phyloP scores from a whole-genome alignment of 2,113 vertebrate species.

The Myanophis thanlyinensis region DNA sequence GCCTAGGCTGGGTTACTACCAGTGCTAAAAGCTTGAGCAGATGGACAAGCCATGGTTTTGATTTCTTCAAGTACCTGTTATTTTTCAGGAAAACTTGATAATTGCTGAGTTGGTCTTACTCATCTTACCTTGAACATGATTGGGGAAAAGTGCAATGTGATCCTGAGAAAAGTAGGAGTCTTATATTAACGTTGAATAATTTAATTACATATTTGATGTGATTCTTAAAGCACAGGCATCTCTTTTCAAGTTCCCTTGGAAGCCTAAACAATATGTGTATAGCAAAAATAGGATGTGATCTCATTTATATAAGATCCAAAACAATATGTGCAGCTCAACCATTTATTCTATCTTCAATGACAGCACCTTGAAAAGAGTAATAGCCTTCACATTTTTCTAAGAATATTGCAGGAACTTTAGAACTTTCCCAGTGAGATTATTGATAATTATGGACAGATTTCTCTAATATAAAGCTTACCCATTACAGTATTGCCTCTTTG shows the following conservation, averaged over 20 bases:
- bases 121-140: background rate
- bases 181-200: too few species aligned
- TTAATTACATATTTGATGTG: too few species aligned
- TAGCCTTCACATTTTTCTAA: background rate
- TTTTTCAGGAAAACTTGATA: background rate
- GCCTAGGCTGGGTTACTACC: background rate
- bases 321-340: background rate
- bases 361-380: background rate
- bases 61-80: background rate
- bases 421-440: background rate
- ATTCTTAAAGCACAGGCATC: too few species aligned
- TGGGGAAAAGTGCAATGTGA: background rate
- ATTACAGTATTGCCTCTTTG: background rate
- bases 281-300: background rate
- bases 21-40: background rate
- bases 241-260: too few species aligned
- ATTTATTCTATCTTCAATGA: background rate
- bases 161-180: background rate
- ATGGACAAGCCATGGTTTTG: background rate
- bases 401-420: background rate
- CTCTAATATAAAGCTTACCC: background rate
- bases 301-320: background rate
- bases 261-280: too few species aligned
- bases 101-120: background rate
- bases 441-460: background rate